These are phyloP conservation scores for Agonum fuliginosum DNA, from an alignment of 2,888 invertebrate species.

Conservation along the genomic window DNA sequence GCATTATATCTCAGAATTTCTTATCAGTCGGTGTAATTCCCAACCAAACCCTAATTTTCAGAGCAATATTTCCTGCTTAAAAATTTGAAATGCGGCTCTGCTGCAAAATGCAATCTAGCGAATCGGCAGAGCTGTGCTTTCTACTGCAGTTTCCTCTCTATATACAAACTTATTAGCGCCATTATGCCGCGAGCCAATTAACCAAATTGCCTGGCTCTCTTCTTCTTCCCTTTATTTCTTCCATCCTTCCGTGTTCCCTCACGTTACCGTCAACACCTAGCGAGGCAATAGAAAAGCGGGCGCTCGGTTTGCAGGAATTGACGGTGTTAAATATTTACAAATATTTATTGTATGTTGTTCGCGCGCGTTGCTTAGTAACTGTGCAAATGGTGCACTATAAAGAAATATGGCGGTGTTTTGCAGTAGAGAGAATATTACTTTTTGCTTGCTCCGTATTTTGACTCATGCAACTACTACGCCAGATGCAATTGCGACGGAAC, in stretches of 20 bases:
- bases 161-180: slow-evolving; percentile 67
- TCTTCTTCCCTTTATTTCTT: slow-evolving; percentile 14
- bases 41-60: too few relatives aligned
- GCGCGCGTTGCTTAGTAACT: not conserved
- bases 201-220: slow-evolving; percentile 65
- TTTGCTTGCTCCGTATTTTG: too few relatives aligned
- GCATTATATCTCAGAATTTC: too few relatives aligned
- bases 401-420: slow-evolving; percentile 28
- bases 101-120: slow-evolving; percentile 51
- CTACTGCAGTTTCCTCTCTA: slow-evolving; percentile 63
- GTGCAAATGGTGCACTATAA: slow-evolving; percentile 17
- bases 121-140: slow-evolving; percentile 60
- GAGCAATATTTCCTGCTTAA: too few relatives aligned
- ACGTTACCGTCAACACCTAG: slow-evolving; percentile 6
- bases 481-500: too few relatives aligned
- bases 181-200: slow-evolving; percentile 67
- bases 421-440: slow-evolving; percentile 7
- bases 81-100: too few relatives aligned
- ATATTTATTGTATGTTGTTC: slow-evolving; percentile 44
- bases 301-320: slow-evolving; percentile 16
- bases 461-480: too few relatives aligned
- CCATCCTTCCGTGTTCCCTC: not conserved
- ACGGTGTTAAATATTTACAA: slow-evolving; percentile 44
- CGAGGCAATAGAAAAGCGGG: not conserved
- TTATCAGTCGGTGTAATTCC: too few relatives aligned